A percentile compares a stretch with the other conserved stretches of the same genome.
phyloP scores from a whole-genome alignment of 2,797 vertebrate genomes.

The Sebastes jordani region DNA sequence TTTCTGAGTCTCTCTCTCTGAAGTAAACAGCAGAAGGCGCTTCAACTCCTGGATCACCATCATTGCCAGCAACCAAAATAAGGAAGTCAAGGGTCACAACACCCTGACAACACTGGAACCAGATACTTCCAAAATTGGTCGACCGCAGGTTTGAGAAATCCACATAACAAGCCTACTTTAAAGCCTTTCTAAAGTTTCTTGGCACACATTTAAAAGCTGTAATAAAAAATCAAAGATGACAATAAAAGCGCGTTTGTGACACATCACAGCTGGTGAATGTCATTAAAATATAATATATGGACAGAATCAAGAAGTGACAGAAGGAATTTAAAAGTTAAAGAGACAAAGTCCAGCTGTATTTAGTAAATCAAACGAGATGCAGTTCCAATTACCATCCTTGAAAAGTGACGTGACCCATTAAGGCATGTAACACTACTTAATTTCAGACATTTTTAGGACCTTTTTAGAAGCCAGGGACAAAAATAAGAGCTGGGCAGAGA shows the following conservation, averaged over 20 bases:
- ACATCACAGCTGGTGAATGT: not conserved
- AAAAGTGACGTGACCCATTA: not conserved
- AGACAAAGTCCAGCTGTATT: constrained; percentile 6
- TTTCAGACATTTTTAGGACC: not conserved
- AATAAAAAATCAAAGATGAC: not conserved
- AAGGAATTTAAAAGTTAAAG: not conserved
- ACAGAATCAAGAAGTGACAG: not conserved
- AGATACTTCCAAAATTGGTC: accelerated
- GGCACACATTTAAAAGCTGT: not conserved
- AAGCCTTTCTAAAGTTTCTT: not conserved
- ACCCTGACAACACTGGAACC: not conserved
- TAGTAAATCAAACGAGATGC: not conserved
- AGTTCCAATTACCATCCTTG: not conserved
- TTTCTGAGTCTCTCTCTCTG: not conserved
- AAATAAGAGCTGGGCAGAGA: not conserved
- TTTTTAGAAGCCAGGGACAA: not conserved
- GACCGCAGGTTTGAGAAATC: not conserved
- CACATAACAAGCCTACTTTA: not conserved
- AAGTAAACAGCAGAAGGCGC: not conserved
- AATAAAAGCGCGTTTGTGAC: not conserved
- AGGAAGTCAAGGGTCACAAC: not conserved
- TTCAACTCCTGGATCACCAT: not conserved
- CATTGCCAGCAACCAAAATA: not conserved
- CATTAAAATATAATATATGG: not conserved
- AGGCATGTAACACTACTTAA: not conserved